Evolutionary conservation across 2,888 invertebrate genomes (phyloP).

Genomic region (Frankliniella intonsa): DNA sequence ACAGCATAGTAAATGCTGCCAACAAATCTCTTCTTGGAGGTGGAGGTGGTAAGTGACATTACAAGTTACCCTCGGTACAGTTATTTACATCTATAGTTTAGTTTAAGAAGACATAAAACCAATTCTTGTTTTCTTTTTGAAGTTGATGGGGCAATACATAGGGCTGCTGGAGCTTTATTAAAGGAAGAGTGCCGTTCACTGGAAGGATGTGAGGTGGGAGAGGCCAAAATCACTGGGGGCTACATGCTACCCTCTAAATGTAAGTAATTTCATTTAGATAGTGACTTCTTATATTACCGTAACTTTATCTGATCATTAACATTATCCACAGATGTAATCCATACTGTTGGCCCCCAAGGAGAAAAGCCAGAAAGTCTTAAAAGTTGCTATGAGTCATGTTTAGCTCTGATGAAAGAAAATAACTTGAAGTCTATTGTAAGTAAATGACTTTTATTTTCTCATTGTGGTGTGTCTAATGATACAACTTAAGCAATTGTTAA

Average conservation of each 20-base stretch:
- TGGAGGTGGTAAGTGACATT: constrained; percentile 59
- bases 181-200: constrained; percentile 67
- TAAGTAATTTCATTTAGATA: constrained; percentile 50
- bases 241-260: constrained; percentile 80
- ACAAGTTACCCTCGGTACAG: background rate
- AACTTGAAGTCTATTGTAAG: constrained; percentile 58
- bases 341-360: constrained; percentile 82
- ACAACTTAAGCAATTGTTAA: background rate
- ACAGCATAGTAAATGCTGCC: constrained; percentile 88
- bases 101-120: no score
- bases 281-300: background rate
- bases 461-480: background rate
- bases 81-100: no score
- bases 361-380: constrained; percentile 60
- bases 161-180: constrained; percentile 66
- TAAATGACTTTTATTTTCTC: constrained; percentile 28
- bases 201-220: constrained; percentile 72
- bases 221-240: constrained; percentile 77
- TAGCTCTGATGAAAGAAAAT: constrained; percentile 55
- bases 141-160: constrained; percentile 88
- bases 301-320: constrained; percentile 16
- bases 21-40: constrained; percentile 71
- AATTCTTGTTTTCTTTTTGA: constrained; percentile 34
- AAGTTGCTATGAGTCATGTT: constrained; percentile 66
- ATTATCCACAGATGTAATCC: constrained; percentile 70